Percentiles rank a stretch among this genome's conserved stretches.
phyloP scores from a whole-genome alignment of 2,797 vertebrate genomes.

The Anabacerthia variegaticeps region DNA sequence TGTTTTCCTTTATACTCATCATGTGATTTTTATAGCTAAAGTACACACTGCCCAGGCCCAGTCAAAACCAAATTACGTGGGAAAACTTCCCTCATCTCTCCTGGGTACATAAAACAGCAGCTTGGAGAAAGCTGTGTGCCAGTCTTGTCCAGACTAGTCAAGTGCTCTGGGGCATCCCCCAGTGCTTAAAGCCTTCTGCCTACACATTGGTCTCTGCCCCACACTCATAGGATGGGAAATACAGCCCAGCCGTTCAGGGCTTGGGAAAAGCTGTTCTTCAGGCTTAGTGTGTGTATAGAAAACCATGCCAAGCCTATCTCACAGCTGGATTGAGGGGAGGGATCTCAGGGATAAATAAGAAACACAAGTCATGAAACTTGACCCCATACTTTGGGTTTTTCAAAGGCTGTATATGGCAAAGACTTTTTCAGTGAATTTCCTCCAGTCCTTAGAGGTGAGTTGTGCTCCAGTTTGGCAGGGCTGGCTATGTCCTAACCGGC shows the following conservation, averaged over 20 bases:
- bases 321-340: background rate
- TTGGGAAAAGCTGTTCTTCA: background rate
- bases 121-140: background rate
- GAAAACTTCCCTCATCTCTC: background rate
- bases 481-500: background rate
- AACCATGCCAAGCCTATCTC: background rate
- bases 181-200: background rate
- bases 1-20: background rate
- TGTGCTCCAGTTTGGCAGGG: background rate
- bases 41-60: background rate
- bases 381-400: fast-evolving
- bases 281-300: background rate
- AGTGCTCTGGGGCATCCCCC: background rate
- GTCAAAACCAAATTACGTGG: background rate
- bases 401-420: background rate
- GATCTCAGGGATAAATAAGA: background rate
- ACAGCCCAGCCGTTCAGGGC: background rate
- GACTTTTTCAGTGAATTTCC: background rate
- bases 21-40: background rate
- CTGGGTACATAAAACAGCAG: background rate
- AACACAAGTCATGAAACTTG: background rate
- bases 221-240: background rate
- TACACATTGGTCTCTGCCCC: background rate
- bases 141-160: background rate
- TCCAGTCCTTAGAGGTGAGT: background rate